Evolutionary conservation across 1,140 invertebrate species (phyloP).

Genomic region (Choristoneura fumiferana): DNA sequence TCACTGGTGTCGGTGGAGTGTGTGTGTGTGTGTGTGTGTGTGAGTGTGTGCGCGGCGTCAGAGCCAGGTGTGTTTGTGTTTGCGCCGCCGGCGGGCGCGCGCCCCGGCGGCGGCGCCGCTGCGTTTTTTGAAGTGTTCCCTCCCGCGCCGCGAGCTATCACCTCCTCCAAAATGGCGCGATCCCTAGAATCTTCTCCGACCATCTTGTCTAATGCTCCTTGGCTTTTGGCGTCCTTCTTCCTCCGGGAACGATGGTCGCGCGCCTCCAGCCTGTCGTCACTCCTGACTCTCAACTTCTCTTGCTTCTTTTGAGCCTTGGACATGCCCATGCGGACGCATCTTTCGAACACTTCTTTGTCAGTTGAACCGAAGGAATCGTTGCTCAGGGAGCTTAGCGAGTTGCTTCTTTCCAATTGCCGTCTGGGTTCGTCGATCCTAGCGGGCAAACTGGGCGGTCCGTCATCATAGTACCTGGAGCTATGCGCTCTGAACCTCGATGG

Average conservation of each 20-base stretch:
- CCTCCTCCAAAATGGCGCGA: slow-evolving; percentile 51
- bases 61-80: slow-evolving; percentile 27
- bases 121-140: slow-evolving; percentile 68
- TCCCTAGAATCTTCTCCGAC: slow-evolving; percentile 48
- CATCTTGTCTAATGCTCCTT: slow-evolving; percentile 52
- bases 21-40: neutral
- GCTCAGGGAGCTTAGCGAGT: slow-evolving; percentile 81
- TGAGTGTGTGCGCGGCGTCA: slow-evolving; percentile 5
- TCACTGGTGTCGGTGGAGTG: slow-evolving; percentile 24
- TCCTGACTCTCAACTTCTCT: slow-evolving; percentile 29
- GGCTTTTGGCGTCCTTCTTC: slow-evolving; percentile 26
- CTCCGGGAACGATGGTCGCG: slow-evolving; percentile 23
- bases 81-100: slow-evolving; percentile 68
- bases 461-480: slow-evolving; percentile 31
- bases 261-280: slow-evolving; percentile 32
- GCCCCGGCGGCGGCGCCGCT: slow-evolving; percentile 66
- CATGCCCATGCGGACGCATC: slow-evolving; percentile 87
- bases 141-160: slow-evolving; percentile 53
- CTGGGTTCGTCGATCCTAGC: slow-evolving; percentile 39
- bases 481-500: slow-evolving; percentile 32
- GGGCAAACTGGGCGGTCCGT: slow-evolving; percentile 46
- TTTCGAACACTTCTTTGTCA: slow-evolving; percentile 86
- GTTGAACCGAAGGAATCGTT: slow-evolving; percentile 85
- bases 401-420: slow-evolving; percentile 59
- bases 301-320: slow-evolving; percentile 41